Conservation (phyloP, 2,797 vertebrate genomes). For the Pteronotus mesoamericanus region DNA sequence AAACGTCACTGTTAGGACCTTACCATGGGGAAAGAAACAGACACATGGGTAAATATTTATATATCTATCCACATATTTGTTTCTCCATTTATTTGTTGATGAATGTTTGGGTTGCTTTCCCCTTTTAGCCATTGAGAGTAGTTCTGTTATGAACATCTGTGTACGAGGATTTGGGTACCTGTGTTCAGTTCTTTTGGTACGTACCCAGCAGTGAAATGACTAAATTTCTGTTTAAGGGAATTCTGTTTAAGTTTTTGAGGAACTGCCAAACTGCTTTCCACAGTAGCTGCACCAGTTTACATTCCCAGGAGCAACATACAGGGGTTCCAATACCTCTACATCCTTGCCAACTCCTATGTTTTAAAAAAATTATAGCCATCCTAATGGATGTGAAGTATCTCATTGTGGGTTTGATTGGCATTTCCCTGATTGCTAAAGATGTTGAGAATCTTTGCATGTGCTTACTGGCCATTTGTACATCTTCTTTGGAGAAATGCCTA, state of each 20-base stretch:
- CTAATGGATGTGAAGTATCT: not conserved
- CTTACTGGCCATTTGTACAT: not conserved
- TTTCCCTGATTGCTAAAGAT: not conserved
- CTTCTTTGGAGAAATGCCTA: not conserved
- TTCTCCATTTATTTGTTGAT: not conserved
- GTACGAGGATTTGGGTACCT: not conserved
- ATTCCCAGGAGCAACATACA: not conserved
- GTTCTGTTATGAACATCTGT: not conserved
- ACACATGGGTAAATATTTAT: not conserved
- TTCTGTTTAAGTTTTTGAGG: not conserved
- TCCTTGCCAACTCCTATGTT: too few relatives aligned
- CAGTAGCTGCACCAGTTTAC: not conserved
- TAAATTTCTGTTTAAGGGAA: too few relatives aligned
- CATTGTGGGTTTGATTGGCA: not conserved
- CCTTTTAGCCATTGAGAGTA: not conserved
- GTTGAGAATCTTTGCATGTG: not conserved
- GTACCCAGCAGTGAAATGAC: not conserved
- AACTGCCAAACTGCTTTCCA: not conserved
- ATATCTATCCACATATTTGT: not conserved
- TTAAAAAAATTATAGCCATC: not conserved
- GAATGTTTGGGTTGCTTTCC: not conserved
- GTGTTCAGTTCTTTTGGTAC: not conserved
- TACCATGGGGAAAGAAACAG: constrained; percentile 12
- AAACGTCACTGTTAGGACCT: not conserved
- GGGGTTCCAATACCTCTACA: not conserved